phyloP scores from a whole-genome alignment of 2,888 invertebrate species.

The Cancer borealis region DNA sequence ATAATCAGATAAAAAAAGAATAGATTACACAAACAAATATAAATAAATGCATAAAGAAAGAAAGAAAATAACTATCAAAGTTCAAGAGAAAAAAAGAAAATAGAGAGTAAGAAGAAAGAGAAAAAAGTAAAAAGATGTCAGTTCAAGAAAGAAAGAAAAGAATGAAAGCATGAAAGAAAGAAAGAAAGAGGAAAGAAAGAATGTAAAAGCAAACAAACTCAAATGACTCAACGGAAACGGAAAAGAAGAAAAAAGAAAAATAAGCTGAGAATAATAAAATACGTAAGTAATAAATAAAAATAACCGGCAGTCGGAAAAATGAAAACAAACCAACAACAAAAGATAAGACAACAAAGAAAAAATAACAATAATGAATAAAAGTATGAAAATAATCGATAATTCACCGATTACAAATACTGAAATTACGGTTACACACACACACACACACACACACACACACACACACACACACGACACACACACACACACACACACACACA shows the following conservation, averaged over 20 bases:
- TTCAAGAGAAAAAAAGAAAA: neutral
- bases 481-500: neutral
- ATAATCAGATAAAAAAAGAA: too few species aligned
- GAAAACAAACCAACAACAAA: neutral
- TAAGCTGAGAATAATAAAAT: neutral
- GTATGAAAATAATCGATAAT: too few species aligned
- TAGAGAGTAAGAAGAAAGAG: neutral
- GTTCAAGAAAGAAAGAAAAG: neutral
- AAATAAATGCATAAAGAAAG: neutral
- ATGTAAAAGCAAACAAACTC: neutral
- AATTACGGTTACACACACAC: too few species aligned
- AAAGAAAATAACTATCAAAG: neutral
- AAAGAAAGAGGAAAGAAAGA: neutral
- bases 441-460: neutral
- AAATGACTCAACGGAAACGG: neutral
- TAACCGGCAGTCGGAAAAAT: neutral
- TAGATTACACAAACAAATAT: neutral
- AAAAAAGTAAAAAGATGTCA: neutral
- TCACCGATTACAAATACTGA: too few species aligned
- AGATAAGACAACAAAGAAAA: neutral
- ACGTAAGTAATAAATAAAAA: neutral
- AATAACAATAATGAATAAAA: neutral
- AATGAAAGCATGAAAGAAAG: neutral
- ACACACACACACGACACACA: too few species aligned
- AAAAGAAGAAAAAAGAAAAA: neutral